phyloP scores from a whole-genome alignment of 2,113 vertebrate genomes.

The Rhodinocichla rosea region DNA sequence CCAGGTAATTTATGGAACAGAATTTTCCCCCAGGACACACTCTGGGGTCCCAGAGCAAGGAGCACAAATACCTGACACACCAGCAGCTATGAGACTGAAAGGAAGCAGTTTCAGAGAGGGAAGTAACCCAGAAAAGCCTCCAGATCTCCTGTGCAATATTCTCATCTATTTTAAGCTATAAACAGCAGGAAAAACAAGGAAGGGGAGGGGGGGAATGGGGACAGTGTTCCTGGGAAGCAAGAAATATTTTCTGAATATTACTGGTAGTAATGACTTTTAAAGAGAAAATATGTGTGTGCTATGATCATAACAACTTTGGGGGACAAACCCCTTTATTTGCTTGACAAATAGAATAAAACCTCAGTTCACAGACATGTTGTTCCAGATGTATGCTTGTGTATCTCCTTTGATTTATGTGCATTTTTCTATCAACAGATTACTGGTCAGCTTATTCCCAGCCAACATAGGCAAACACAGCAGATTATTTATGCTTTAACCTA shows the following conservation, averaged over 20 bases:
- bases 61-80: background rate
- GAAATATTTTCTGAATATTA: background rate
- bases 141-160: background rate
- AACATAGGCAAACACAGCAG: background rate
- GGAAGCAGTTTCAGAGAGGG: background rate
- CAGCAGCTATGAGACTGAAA: background rate
- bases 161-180: background rate
- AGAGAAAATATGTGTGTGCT: background rate
- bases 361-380: fast-evolving
- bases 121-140: conserved; percentile 5
- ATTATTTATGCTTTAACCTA: conserved; percentile 4
- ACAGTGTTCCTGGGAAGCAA: background rate
- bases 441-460: background rate
- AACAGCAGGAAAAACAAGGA: background rate
- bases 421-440: conserved; percentile 1
- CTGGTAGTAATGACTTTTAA: background rate
- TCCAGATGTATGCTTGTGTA: background rate
- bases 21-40: background rate
- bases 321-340: background rate
- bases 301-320: background rate
- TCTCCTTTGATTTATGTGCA: background rate
- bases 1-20: background rate
- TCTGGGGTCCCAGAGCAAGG: background rate
- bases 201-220: background rate
- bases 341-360: background rate